phyloP scores from a whole-genome alignment of 2,797 vertebrate species.

The Coilia nasus region DNA sequence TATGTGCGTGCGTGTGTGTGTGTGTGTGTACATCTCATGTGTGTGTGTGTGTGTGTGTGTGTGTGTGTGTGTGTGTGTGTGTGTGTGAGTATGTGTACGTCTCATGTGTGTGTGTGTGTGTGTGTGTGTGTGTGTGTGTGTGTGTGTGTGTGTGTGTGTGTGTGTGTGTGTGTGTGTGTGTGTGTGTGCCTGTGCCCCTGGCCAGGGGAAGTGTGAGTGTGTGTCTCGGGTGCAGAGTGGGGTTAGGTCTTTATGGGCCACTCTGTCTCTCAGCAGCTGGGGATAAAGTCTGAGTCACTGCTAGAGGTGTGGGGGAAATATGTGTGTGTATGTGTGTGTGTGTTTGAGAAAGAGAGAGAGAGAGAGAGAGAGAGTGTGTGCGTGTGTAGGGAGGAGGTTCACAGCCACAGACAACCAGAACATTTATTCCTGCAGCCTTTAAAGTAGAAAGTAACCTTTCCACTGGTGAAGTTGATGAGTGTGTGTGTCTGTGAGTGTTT shows the following conservation, averaged over 20 bases:
- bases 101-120: neutral
- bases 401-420: neutral
- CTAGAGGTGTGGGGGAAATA: neutral
- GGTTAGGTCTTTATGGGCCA: conserved; percentile 19
- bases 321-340: neutral
- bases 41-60: neutral
- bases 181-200: conserved; percentile 11
- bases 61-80: neutral
- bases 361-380: neutral
- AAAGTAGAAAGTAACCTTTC: too few species aligned
- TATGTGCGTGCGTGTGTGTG: neutral
- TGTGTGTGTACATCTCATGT: neutral
- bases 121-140: too few species aligned
- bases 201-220: conserved; percentile 20
- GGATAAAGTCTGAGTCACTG: neutral
- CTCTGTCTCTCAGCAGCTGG: conserved; percentile 8
- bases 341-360: neutral
- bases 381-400: neutral
- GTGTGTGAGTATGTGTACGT: neutral
- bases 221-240: conserved; percentile 10
- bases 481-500: neutral
- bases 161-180: neutral
- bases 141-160: neutral
- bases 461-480: neutral
- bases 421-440: neutral